Conservation (phyloP, 2,113 vertebrate genomes). For the Callochromis pleurospilus region DNA sequence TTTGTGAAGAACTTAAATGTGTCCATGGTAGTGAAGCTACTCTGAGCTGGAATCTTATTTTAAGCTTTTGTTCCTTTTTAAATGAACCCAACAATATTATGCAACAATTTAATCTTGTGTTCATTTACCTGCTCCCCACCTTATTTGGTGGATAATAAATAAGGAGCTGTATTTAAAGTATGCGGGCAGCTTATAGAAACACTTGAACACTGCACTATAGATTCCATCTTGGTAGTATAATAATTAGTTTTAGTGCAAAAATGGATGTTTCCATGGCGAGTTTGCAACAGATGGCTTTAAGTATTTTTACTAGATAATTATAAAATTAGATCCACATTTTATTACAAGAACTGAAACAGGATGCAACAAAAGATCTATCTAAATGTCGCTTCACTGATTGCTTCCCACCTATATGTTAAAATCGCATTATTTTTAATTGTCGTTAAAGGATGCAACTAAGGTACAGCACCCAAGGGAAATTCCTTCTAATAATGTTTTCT, state of each 20-base stretch:
- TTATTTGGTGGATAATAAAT: background rate
- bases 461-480: background rate
- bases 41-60: background rate
- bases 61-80: background rate
- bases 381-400: background rate
- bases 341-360: background rate
- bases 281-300: background rate
- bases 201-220: background rate
- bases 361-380: background rate
- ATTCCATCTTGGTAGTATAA: background rate
- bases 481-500: background rate
- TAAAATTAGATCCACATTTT: background rate
- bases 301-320: background rate
- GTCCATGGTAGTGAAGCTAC: background rate
- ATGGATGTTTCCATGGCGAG: background rate
- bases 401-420: background rate
- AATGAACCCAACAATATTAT: background rate
- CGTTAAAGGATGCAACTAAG: background rate
- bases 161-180: background rate
- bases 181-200: background rate
- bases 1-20: background rate
- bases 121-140: background rate
- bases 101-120: background rate
- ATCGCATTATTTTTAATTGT: background rate
- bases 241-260: background rate